Percentiles rank a stretch among this genome's conserved stretches.
These are phyloP conservation scores for Nematopogon swammerdamellus DNA, from an alignment of 2,888 invertebrate species.

Conservation along the genomic window DNA sequence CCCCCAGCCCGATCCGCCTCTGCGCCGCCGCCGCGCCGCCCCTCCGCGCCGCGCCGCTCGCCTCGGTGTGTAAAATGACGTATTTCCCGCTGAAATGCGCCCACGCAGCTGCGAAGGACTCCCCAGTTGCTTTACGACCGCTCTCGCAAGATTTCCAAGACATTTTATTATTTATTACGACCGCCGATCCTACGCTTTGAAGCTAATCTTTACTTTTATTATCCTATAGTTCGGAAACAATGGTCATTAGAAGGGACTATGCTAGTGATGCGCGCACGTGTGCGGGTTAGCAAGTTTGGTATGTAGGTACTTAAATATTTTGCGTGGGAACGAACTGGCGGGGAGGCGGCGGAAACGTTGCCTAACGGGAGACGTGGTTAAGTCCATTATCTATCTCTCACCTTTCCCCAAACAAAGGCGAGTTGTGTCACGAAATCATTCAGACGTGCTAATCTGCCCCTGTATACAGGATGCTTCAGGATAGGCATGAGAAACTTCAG, in stretches of 20 bases:
- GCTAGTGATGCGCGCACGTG: conserved; percentile 29
- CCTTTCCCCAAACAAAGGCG: neutral
- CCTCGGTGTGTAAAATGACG: conserved; percentile 24
- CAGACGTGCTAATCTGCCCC: too few species aligned
- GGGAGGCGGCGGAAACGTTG: neutral
- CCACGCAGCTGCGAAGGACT: conserved; percentile 44
- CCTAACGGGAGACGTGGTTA: neutral
- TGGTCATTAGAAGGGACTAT: conserved; percentile 40
- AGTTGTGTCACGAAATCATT: neutral
- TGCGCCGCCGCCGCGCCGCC: neutral
- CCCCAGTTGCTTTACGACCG: conserved; percentile 50
- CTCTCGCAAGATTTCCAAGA: conserved; percentile 48
- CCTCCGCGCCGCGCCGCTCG: neutral
- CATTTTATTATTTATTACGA: conserved; percentile 51
- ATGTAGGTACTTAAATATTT: neutral
- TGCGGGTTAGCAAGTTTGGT: conserved; percentile 9
- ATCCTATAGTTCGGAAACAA: conserved; percentile 33
- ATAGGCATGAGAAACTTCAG: too few species aligned
- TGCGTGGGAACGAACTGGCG: conserved; percentile 31
- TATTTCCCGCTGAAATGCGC: conserved; percentile 31
- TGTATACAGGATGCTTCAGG: too few species aligned
- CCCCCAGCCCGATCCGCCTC: too few species aligned
- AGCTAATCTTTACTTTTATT: conserved; percentile 52
- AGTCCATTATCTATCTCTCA: neutral
- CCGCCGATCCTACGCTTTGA: conserved; percentile 33